Base-by-base conservation (phyloP, 1,140 invertebrate species). In the Penaeus chinensis region DNA sequence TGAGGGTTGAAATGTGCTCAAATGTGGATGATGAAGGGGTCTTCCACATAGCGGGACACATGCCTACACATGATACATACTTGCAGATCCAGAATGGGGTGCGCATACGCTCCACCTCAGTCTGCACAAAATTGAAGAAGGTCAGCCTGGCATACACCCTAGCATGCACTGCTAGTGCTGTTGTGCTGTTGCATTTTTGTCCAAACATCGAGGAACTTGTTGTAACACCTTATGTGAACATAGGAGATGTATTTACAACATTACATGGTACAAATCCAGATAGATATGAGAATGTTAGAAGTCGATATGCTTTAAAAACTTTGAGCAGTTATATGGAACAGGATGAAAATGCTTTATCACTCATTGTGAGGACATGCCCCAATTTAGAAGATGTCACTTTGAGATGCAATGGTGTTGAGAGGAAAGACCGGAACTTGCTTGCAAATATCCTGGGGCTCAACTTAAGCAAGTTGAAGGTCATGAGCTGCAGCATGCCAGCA, bases 191-290 rank as follows among this genome's bases (percentile, higher is more conserved):
- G 54, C 60, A 89, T 82, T 85, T 84, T 19, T 89, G 88, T 81
- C 80, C 84, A 77, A 54, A 82, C 54, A 65, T 89, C 32, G 88
- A 89, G 65, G 83, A 82, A 47, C 66, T 89, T 7, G 82, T 63
- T 61, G 88, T 89, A n/a, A 89, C 83, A n/a, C 88, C 88, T 47
- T 79, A 89, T 89, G 84, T 89, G 47, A 89, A 85, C 65, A 63
- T 84, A 2, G 88, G 84, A 22, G 88, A 89, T 76, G 88, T 89
- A 27, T 89, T 89, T 66, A 85, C 83, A 24, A 82, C 74, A n/a
- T 77, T 89, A 19, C 84, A 89, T 89, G 88, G 88, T 22, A 85
- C 18, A 82, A 76, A 89, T 85, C 84, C 84, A 13, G 83, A 84
- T 11, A 89, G 61, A 20, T 82, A 85, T 82, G 66, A 85, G 32